These are phyloP conservation scores for Eilema depressum DNA, from an alignment of 2,888 invertebrate species.

Conservation along the genomic window DNA sequence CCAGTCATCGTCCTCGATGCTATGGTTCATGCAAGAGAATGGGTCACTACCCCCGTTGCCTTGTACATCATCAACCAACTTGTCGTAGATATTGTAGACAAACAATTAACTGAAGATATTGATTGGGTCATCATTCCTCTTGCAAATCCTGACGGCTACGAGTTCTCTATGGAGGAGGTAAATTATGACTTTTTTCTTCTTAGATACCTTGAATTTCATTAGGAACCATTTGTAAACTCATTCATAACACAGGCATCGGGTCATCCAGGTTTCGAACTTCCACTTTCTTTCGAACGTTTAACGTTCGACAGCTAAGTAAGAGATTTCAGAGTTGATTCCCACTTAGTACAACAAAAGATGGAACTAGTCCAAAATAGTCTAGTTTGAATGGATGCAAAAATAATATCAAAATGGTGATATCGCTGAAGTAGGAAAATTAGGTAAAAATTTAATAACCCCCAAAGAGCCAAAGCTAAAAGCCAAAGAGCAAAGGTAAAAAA, in stretches of 20 bases:
- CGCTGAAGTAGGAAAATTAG: no score
- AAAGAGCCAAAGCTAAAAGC: no score
- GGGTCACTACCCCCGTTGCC: conserved; percentile 90
- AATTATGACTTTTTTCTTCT: conserved; percentile 24
- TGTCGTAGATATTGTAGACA: conserved; percentile 84
- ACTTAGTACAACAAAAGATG: no score
- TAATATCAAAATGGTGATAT: no score
- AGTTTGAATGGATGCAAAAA: neutral
- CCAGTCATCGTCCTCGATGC: conserved; percentile 88
- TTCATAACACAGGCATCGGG: no score
- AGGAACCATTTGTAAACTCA: neutral
- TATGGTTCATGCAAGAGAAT: conserved; percentile 90
- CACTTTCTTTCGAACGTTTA: no score
- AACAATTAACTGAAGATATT: conserved; percentile 82
- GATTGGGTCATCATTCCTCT: conserved; percentile 90
- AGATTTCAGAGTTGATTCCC: no score
- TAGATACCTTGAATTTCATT: neutral
- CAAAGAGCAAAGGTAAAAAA: no score
- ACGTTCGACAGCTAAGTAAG: no score
- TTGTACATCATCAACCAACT: conserved; percentile 90
- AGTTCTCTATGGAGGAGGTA: conserved; percentile 86
- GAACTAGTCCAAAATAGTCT: no score
- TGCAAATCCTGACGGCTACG: conserved; percentile 92
- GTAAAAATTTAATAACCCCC: no score
- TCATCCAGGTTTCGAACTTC: no score